Percentiles rank a stretch among this genome's conserved stretches.
These are phyloP conservation scores for Netelia inedita DNA, from an alignment of 2,888 invertebrate species.

Conservation along the genomic window DNA sequence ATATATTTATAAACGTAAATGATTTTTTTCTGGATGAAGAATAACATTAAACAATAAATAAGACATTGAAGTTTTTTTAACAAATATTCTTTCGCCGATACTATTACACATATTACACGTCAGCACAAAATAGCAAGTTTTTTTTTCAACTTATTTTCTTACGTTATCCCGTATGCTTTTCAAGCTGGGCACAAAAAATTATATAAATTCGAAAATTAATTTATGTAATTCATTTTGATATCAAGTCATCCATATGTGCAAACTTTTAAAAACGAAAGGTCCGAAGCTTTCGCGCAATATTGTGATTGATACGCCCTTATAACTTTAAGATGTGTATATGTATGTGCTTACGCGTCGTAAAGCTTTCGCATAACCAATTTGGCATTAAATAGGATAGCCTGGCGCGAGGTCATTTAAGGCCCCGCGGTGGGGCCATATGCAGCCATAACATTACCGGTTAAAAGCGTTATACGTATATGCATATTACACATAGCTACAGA, in stretches of 20 bases:
- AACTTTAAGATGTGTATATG: not conserved
- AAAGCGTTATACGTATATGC: slow-evolving; percentile 63
- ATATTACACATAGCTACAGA: not conserved
- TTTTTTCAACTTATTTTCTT: slow-evolving; percentile 25
- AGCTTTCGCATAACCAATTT: slow-evolving; percentile 82
- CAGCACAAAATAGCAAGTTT: not conserved
- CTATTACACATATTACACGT: not conserved
- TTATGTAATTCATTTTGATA: slow-evolving; percentile 79
- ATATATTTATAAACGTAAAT: not conserved
- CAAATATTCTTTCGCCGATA: no score
- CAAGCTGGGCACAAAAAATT: slow-evolving; percentile 24
- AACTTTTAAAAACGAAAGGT: not conserved
- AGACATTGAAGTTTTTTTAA: not conserved
- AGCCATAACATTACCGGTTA: slow-evolving; percentile 81
- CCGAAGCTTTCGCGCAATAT: not conserved
- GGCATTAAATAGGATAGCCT: slow-evolving; percentile 79
- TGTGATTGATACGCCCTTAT: slow-evolving; percentile 72
- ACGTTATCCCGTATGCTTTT: not conserved
- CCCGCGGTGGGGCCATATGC: slow-evolving; percentile 76
- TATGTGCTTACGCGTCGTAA: slow-evolving; percentile 75
- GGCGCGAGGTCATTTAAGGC: slow-evolving; percentile 77
- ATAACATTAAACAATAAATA: not conserved
- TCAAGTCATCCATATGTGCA: slow-evolving; percentile 9
- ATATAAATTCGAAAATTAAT: slow-evolving; percentile 71
- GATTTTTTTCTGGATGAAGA: not conserved